These are phyloP conservation scores for Exaiptasia diaphana DNA, from an alignment of 64 coral and sea anemone genomes.

Conservation along the genomic window DNA sequence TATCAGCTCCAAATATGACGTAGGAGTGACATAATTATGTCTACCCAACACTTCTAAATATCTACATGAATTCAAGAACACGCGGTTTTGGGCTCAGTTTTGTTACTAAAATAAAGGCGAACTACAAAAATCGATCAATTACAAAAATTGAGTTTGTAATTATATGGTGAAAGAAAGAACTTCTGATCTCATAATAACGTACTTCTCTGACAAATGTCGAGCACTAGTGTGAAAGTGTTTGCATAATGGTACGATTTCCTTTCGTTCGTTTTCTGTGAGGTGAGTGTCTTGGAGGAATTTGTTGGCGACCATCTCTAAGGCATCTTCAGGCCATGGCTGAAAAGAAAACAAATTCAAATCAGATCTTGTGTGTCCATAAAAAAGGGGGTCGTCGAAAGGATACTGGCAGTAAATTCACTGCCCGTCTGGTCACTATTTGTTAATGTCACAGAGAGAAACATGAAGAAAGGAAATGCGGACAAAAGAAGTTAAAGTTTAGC, in stretches of 20 bases:
- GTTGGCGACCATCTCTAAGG: constrained; percentile 94
- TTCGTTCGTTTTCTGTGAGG: constrained; percentile 89
- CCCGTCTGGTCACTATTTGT: neutral
- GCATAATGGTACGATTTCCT: constrained; percentile 83
- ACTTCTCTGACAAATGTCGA: constrained; percentile 91
- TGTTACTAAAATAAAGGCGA: no score
- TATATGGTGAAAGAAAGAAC: no score
- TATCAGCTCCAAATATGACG: constrained; percentile 93
- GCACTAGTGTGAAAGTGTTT: constrained; percentile 95
- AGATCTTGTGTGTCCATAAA: no score
- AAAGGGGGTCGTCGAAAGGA: neutral
- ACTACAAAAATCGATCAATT: no score
- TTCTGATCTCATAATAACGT: constrained; percentile 27
- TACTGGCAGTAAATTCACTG: neutral
- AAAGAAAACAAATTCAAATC: no score
- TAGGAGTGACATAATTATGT: constrained; percentile 97
- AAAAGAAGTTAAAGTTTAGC: no score
- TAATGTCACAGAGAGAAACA: no score
- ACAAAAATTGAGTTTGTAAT: no score
- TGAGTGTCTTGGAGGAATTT: constrained; percentile 90
- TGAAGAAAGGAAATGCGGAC: no score
- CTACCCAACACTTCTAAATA: constrained; percentile 94
- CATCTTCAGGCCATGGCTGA: constrained; percentile 94
- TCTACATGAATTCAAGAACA: constrained; percentile 16
- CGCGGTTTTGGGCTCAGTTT: no score